These are phyloP conservation scores for Pterocles gutturalis DNA, from an alignment of 2,113 vertebrate genomes.

Conservation along the genomic window DNA sequence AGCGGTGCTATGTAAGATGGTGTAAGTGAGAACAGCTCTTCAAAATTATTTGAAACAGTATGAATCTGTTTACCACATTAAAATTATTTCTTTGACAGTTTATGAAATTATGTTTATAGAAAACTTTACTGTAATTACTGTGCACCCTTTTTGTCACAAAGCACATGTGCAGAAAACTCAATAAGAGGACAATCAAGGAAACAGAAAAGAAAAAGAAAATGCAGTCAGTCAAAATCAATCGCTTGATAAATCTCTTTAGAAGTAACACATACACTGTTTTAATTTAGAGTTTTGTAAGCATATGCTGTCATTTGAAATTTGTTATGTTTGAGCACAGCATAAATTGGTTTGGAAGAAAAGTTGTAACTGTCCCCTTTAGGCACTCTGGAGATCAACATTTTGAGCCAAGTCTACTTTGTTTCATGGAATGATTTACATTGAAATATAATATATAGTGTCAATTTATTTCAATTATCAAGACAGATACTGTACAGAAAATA, in stretches of 20 bases:
- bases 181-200: not conserved
- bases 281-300: not conserved
- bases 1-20: not conserved
- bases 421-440: not conserved
- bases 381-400: not conserved
- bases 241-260: not conserved
- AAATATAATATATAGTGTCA: not conserved
- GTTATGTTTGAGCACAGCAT: not conserved
- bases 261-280: not conserved
- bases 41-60: not conserved
- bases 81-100: not conserved
- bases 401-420: not conserved
- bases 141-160: not conserved
- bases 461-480: slow-evolving; percentile 20
- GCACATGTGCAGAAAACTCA: not conserved
- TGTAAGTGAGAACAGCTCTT: not conserved
- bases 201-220: not conserved
- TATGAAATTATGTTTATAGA: not conserved
- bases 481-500: not conserved
- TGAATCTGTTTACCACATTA: not conserved
- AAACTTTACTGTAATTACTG: not conserved
- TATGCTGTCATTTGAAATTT: slow-evolving; percentile 6
- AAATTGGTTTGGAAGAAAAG: not conserved
- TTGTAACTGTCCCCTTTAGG: not conserved
- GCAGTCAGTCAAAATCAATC: not conserved